These are phyloP conservation scores for Abrostola tripartita DNA, from an alignment of 2,888 invertebrate genomes.

Conservation along the genomic window DNA sequence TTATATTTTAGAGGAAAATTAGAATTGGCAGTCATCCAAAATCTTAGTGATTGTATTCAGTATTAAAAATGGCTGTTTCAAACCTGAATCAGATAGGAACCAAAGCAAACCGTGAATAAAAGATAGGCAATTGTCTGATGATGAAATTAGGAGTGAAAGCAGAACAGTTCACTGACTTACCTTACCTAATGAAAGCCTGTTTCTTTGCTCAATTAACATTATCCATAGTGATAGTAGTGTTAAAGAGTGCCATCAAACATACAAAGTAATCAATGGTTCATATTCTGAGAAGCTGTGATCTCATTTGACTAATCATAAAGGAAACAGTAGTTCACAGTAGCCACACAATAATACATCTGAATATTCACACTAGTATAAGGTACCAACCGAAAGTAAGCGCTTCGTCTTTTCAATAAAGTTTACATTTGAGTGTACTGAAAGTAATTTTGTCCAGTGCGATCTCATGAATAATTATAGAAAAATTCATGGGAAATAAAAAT, in stretches of 20 bases:
- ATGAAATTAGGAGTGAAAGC: too few relatives aligned
- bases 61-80: too few relatives aligned
- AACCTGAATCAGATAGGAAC: too few relatives aligned
- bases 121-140: too few relatives aligned
- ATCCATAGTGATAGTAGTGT: slow-evolving; percentile 14
- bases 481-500: slow-evolving; percentile 58
- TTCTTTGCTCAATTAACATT: neutral
- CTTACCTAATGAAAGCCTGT: too few relatives aligned
- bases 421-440: slow-evolving; percentile 16
- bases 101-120: too few relatives aligned
- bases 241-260: slow-evolving; percentile 29
- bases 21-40: too few relatives aligned
- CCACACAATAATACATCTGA: slow-evolving; percentile 47
- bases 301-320: slow-evolving; percentile 56
- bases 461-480: slow-evolving; percentile 55
- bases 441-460: slow-evolving; percentile 29
- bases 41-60: too few relatives aligned
- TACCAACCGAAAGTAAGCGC: slow-evolving; percentile 12
- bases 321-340: slow-evolving; percentile 75
- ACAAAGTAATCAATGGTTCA: slow-evolving; percentile 27
- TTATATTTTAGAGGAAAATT: too few relatives aligned
- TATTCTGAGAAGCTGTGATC: slow-evolving; percentile 46
- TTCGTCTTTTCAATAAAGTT: slow-evolving; percentile 11
- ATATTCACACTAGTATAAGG: slow-evolving; percentile 36
- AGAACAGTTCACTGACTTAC: neutral